Evolutionary conservation across 2,797 vertebrate species (phyloP), one percentile per base, ranked within the genome.

Genomic region (Cyclura pinguis): DNA sequence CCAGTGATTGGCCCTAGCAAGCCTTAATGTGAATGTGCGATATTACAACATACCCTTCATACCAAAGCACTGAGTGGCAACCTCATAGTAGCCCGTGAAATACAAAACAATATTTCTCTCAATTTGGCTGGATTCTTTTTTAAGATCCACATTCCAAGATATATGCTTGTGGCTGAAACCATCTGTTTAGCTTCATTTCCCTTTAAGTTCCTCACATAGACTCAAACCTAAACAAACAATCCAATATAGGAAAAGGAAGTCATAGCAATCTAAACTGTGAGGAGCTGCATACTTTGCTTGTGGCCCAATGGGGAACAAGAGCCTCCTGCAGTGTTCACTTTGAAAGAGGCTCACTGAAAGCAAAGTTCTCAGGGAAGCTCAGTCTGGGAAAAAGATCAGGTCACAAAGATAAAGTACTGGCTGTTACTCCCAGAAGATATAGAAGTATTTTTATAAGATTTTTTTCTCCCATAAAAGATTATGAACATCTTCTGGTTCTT

Each of bases 161-260:
- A 13, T 24, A 81, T 77, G 50, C 3, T 78, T 84, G 78, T 50
- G 47, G 35, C 87, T 92, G 84, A 84, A 89, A 77, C 80, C 84
- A 89, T 89, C 80, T 78, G 92, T 93, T 92, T 83, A 89, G 20
- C 85, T 91, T 86, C 74, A 1, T 74, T 89, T 81, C 83, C 87
- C 89, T 88, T 89, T 2, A 4, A 73, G 55, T 50, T 90, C 92
- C 86, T 90, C 88, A 32, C 59, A 18, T 57, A 89, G 88, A 29
- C 80, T 92, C 55, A 91, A 82, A 88, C 62, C 20, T 88, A 74
- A 84, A 0, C 10, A 94, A 94, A 88, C 35, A 3, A 90, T 94
- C 89, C 80, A 84, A 13, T 82, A 78, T 86, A 85, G 86, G 85
- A 78, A 87, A 24, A 89, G 83, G 91, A 94, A 94, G 55, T 38